Percentiles rank a stretch among this genome's conserved stretches.
These are phyloP conservation scores for Ariolimax columbianus DNA, from an alignment of 2,888 invertebrate genomes.

Conservation along the genomic window DNA sequence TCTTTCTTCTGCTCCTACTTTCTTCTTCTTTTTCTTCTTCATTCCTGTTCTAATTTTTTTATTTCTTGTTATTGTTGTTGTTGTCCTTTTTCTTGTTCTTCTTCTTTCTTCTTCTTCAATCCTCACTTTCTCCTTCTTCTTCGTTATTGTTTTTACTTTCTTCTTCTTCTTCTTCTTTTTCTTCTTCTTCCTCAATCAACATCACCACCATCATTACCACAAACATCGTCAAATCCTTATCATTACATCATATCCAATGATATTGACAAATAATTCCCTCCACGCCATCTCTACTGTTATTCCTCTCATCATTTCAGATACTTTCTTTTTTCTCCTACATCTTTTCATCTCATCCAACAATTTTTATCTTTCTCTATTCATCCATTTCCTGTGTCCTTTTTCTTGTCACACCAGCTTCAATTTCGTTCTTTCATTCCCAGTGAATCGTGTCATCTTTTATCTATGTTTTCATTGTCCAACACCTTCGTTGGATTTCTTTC, in stretches of 20 bases:
- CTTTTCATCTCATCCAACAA: too few relatives aligned
- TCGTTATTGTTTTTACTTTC: background rate
- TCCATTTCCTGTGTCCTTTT: too few relatives aligned
- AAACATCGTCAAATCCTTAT: background rate
- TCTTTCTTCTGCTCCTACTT: background rate
- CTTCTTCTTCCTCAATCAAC: slow-evolving; percentile 10
- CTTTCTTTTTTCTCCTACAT: too few relatives aligned
- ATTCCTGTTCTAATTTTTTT: background rate
- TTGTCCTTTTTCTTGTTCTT: background rate
- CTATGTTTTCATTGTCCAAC: too few relatives aligned
- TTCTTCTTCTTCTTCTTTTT: slow-evolving; percentile 8
- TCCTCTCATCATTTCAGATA: too few relatives aligned
- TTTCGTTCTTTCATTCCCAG: too few relatives aligned
- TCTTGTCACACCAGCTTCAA: too few relatives aligned
- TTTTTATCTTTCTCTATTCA: too few relatives aligned
- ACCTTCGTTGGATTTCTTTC: too few relatives aligned
- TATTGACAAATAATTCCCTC: background rate
- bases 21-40: background rate
- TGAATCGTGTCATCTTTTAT: too few relatives aligned
- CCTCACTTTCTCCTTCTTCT: slow-evolving; percentile 10
- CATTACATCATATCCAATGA: slow-evolving; percentile 21
- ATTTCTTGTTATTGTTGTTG: background rate
- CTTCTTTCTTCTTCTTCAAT: background rate
- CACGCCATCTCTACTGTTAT: background rate
- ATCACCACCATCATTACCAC: background rate